These are phyloP conservation scores for Caenorhabditis sp. DNA, from an alignment of 2,888 invertebrate species.

Conservation along the genomic window DNA sequence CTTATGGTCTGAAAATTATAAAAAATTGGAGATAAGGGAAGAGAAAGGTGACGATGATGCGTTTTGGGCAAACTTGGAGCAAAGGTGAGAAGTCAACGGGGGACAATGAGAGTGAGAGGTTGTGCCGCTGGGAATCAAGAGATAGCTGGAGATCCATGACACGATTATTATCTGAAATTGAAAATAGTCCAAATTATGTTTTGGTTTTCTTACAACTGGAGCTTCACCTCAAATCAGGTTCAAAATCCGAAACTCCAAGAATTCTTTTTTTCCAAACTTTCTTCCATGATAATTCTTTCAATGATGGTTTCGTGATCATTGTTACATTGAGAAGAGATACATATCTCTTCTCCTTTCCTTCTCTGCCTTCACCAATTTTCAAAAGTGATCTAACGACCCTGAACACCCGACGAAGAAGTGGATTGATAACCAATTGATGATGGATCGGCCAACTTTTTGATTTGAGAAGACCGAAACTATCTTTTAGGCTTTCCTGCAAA, in stretches of 20 bases:
- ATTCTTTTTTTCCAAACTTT: no score
- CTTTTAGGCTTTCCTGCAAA: background rate
- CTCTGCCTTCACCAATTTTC: background rate
- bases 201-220: no score
- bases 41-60: constrained; percentile 4
- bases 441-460: background rate
- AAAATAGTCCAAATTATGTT: no score
- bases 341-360: background rate
- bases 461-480: background rate
- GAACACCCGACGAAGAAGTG: background rate
- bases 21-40: constrained; percentile 2
- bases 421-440: constrained; percentile 6
- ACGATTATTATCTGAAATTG: no score
- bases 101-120: no score
- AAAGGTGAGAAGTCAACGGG: background rate
- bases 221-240: no score
- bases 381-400: constrained; percentile 21
- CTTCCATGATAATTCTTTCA: no score
- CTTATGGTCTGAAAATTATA: constrained; percentile 13
- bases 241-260: no score
- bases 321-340: background rate
- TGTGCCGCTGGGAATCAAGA: no score
- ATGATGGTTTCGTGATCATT: no score
- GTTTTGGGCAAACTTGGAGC: background rate
- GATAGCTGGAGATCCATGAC: no score